Evolutionary conservation across 23 tunicate species (phyloP), one percentile per base, ranked within the genome.

Genomic region (Oikopleura dioica): DNA sequence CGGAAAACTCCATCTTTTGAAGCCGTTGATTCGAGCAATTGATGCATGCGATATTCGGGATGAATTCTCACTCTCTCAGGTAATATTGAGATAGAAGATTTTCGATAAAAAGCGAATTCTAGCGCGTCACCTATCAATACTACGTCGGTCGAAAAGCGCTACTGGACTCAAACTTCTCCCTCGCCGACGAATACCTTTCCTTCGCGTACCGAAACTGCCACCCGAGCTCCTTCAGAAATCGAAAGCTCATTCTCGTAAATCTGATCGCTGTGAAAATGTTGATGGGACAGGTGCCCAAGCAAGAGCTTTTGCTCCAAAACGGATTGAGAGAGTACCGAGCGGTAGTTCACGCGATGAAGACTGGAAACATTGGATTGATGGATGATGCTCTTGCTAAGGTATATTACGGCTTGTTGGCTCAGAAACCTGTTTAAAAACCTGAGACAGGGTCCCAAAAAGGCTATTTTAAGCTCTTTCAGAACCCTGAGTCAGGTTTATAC

Each of bases 111-210:
- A 26, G 30, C 68, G 67, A 24, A 35, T 75, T 1, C n/a, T 36
- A n/a, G n/a, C n/a, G n/a, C n/a, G n/a, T n/a, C n/a, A n/a, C n/a
- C n/a, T n/a, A n/a, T n/a, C n/a, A n/a, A 77, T 89, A 59, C 68
- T 89, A 81, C 75, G 96, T 89, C 33, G 96, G 96, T n/a, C 67
- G 96, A 37, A 89, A 89, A 59, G 96, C 96, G 36, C 84, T 89
- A 89, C 84, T 89, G 24, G 23, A 16, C 21, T 16, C 23, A 16
- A 50, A 24, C 59, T 50, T 78, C 0, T 36, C 2, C 24, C 16
- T 79, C 84, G 96, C 96, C 59, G 96, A 84, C 38, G 89, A 89
- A 36, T 84, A 81, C 59, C 75, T 89, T 16, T 59, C 83, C 12
- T 89, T 81, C 68, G 96, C 96, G 16, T 89, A 75, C 68, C 75